A percentile compares a stretch with the other conserved stretches of the same genome.
phyloP scores from a whole-genome alignment of 2,797 vertebrate species.

The Karalla daura region DNA sequence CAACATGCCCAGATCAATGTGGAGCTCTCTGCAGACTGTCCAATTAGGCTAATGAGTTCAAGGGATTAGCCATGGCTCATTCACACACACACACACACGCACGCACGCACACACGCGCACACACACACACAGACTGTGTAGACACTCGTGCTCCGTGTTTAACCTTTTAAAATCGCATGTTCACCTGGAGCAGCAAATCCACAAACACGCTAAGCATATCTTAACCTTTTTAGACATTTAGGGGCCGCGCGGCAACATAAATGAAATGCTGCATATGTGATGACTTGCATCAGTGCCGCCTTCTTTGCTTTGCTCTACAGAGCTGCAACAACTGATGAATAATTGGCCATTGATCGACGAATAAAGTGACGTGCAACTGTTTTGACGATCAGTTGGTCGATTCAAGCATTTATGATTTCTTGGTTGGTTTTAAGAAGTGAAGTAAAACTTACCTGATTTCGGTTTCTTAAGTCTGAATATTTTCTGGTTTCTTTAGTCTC shows the following conservation, averaged over 20 bases:
- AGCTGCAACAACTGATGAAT: too few species aligned
- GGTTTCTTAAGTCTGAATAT: too few species aligned
- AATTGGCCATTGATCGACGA: too few species aligned
- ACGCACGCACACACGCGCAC: background rate
- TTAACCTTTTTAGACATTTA: slow-evolving; percentile 35
- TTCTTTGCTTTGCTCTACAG: too few species aligned
- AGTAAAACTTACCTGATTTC: too few species aligned
- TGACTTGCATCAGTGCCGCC: too few species aligned
- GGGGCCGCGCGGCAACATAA: slow-evolving; percentile 13
- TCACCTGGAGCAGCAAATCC: slow-evolving; percentile 22
- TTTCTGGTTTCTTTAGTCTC: too few species aligned
- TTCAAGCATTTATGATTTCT: too few species aligned
- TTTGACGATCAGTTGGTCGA: too few species aligned
- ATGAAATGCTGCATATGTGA: background rate
- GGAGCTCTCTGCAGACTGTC: slow-evolving; percentile 65
- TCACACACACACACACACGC: background rate
- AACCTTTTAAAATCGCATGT: slow-evolving; percentile 42
- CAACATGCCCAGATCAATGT: slow-evolving; percentile 69
- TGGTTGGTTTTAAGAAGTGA: too few species aligned
- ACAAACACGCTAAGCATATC: slow-evolving; percentile 30
- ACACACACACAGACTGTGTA: background rate
- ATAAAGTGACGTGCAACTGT: too few species aligned
- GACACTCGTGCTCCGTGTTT: slow-evolving; percentile 19
- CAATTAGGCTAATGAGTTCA: slow-evolving; percentile 80
- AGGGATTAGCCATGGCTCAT: slow-evolving; percentile 59